phyloP scores from a whole-genome alignment of 2,113 vertebrate species.

The Ptychochromis oligacanthus region DNA sequence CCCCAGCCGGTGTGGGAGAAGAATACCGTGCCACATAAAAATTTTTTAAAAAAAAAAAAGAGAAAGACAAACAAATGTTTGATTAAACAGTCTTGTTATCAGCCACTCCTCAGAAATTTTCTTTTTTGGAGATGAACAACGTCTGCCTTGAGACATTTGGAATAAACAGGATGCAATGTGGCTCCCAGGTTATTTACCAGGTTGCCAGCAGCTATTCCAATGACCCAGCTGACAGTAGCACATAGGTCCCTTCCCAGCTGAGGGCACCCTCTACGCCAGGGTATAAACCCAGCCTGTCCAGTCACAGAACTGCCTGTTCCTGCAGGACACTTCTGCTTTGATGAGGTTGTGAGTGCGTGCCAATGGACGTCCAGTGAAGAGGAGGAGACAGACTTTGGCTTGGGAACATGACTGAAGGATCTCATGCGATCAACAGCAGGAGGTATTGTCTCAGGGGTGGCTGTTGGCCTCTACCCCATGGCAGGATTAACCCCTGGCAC shows the following conservation, averaged over 20 bases:
- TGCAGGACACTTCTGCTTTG: constrained; percentile 52
- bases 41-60: constrained; percentile 12
- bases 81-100: background rate
- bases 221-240: constrained; percentile 61
- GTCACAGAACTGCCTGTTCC: constrained; percentile 39
- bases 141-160: constrained; percentile 37
- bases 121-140: background rate
- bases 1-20: constrained; percentile 77
- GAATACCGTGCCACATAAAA: constrained; percentile 81
- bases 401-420: constrained; percentile 53
- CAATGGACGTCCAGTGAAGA: constrained; percentile 42
- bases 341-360: constrained; percentile 18
- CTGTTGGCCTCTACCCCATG: constrained; percentile 60
- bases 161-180: constrained; percentile 39
- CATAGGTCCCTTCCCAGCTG: constrained; percentile 55
- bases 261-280: constrained; percentile 36
- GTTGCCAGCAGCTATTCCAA: constrained; percentile 29
- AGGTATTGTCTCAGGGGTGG: constrained; percentile 64
- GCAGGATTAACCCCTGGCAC: constrained; percentile 55
- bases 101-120: background rate
- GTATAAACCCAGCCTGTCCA: constrained; percentile 34
- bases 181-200: constrained; percentile 1
- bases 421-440: constrained; percentile 66
- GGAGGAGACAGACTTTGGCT: constrained; percentile 37
- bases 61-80: constrained; percentile 2